These are phyloP conservation scores for Egretta garzetta DNA, from an alignment of 2,113 vertebrate genomes.

Conservation along the genomic window DNA sequence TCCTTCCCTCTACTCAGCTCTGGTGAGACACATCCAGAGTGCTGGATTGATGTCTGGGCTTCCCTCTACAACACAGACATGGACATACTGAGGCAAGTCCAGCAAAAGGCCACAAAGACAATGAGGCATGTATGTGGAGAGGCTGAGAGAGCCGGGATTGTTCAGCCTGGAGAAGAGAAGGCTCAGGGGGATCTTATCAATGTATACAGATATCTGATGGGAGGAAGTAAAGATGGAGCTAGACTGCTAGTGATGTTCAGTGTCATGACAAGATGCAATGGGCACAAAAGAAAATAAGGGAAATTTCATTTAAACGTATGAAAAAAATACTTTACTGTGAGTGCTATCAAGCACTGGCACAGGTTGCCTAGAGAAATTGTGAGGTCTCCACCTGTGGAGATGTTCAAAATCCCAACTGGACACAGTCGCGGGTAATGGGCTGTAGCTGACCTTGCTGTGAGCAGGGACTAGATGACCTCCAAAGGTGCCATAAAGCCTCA, in stretches of 20 bases:
- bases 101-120: background rate
- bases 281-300: background rate
- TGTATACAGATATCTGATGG: background rate
- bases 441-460: background rate
- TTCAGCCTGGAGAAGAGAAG: background rate
- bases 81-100: background rate
- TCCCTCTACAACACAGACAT: background rate
- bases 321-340: background rate
- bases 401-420: background rate
- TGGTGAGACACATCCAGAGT: background rate
- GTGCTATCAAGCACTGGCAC: background rate
- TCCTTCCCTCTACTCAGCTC: background rate
- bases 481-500: background rate
- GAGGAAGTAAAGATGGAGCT: background rate
- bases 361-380: background rate
- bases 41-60: background rate
- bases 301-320: background rate
- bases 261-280: background rate
- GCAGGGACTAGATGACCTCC: background rate
- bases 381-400: background rate
- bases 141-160: background rate
- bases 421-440: accelerated
- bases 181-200: background rate
- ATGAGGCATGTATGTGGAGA: background rate
- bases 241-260: background rate